Percentiles rank a stretch among this genome's conserved stretches.
Evolutionary conservation across 1,140 invertebrate genomes (phyloP).

Genomic region (Drosophila obscura): DNA sequence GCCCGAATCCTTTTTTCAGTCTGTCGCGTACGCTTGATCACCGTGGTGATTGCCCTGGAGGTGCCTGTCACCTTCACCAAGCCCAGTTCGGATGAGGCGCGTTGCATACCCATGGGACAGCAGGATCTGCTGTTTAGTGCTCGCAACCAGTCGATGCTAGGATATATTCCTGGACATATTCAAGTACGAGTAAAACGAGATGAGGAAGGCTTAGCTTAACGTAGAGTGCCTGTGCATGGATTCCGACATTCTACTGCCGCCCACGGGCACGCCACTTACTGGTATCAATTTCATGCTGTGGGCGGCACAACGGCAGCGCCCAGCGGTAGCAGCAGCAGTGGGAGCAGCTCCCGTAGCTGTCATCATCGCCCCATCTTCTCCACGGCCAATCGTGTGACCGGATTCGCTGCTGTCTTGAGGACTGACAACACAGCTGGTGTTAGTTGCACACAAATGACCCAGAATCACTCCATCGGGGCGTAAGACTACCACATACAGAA

Average conservation of each 20-base stretch:
- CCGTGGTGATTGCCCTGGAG: slow-evolving; percentile 93
- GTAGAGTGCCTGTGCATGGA: slow-evolving; percentile 98
- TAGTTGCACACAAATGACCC: slow-evolving; percentile 77
- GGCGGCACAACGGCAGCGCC: slow-evolving; percentile 71
- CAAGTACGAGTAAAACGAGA: slow-evolving; percentile 98
- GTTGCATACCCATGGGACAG: slow-evolving; percentile 84
- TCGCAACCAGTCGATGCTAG: slow-evolving; percentile 92
- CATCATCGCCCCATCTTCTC: slow-evolving; percentile 86
- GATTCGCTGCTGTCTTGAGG: slow-evolving; percentile 88
- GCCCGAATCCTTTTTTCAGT: slow-evolving; percentile 78
- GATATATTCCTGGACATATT: slow-evolving; percentile 99
- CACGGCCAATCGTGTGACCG: slow-evolving; percentile 87
- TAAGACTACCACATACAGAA: slow-evolving; percentile 28
- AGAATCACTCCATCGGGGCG: slow-evolving; percentile 80
- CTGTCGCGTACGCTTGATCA: slow-evolving; percentile 94
- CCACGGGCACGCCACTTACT: slow-evolving; percentile 98
- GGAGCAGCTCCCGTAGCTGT: slow-evolving; percentile 61
- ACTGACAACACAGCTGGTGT: slow-evolving; percentile 83
- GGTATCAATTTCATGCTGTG: slow-evolving; percentile 93
- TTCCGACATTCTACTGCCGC: slow-evolving; percentile 97
- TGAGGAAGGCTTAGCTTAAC: slow-evolving; percentile 93
- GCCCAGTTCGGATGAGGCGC: slow-evolving; percentile 84
- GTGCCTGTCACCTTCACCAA: slow-evolving; percentile 88
- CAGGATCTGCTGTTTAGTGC: slow-evolving; percentile 87
- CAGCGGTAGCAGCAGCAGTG: slow-evolving; percentile 36